phyloP scores from a whole-genome alignment of 2,888 invertebrate genomes.

The Drosophila stalkeri region DNA sequence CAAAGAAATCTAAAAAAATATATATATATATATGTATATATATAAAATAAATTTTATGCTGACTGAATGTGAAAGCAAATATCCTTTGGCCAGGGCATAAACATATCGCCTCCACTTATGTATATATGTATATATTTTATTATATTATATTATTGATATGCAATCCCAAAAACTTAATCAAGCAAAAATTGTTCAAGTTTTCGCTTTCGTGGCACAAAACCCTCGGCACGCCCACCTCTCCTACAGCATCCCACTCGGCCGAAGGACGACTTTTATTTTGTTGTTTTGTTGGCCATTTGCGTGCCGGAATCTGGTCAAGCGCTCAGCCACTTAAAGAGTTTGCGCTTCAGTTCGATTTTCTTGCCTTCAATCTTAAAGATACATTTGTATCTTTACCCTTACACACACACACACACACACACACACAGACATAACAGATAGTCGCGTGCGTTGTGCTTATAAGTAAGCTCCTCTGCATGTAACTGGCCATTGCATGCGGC shows the following conservation, averaged over 20 bases:
- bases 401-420: constrained; percentile 9
- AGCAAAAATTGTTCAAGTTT: constrained; percentile 65
- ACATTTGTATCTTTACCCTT: constrained; percentile 5
- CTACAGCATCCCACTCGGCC: too few relatives aligned
- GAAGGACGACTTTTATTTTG: constrained; percentile 19
- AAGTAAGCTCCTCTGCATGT: constrained; percentile 38
- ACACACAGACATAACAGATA: constrained; percentile 44
- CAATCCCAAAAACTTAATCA: constrained; percentile 71
- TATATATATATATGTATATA: too few relatives aligned
- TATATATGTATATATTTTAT: constrained; percentile 35
- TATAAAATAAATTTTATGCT: not conserved
- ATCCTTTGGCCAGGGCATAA: not conserved
- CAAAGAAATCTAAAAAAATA: not conserved
- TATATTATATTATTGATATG: constrained; percentile 67
- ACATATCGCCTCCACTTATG: constrained; percentile 2
- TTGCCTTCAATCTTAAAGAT: constrained; percentile 41
- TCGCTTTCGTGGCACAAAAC: constrained; percentile 4
- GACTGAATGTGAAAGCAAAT: not conserved
- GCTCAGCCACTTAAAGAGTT: constrained; percentile 27
- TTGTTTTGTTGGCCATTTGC: constrained; percentile 39
- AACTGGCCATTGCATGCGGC: constrained; percentile 32
- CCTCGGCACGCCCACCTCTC: not conserved
- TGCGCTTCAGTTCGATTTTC: not conserved
- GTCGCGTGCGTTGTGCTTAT: constrained; percentile 65
- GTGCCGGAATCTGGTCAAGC: constrained; percentile 18